Conservation (phyloP, 2,888 invertebrate species). For the Apamea crenata region DNA sequence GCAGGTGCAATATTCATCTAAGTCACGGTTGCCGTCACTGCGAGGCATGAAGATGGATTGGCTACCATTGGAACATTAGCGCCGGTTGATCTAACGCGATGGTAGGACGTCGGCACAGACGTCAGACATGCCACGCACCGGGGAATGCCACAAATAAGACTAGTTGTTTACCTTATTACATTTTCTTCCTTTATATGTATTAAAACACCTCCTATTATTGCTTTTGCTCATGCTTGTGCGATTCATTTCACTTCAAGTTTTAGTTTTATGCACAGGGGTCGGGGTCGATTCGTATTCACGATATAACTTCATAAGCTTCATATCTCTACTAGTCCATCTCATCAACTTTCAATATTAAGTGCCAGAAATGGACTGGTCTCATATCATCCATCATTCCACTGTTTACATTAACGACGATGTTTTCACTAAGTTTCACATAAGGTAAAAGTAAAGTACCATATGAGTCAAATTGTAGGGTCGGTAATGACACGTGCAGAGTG, state of each 20-base stretch:
- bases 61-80: conserved; percentile 73
- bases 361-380: neutral
- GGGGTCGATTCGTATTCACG: neutral
- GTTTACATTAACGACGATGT: conserved; percentile 13
- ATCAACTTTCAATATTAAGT: neutral
- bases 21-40: conserved; percentile 72
- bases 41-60: conserved; percentile 78
- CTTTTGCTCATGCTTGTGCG: neutral
- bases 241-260: neutral
- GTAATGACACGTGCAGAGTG: conserved; percentile 52
- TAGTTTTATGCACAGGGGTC: neutral
- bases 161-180: neutral
- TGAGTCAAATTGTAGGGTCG: conserved; percentile 40
- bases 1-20: conserved; percentile 80
- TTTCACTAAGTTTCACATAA: conserved; percentile 50
- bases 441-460: conserved; percentile 36
- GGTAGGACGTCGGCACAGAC: conserved; percentile 43
- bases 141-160: conserved; percentile 34
- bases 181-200: conserved; percentile 7
- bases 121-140: conserved; percentile 15
- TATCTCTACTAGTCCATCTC: neutral
- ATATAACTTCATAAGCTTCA: neutral
- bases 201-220: neutral
- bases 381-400: conserved; percentile 7
- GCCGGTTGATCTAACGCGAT: conserved; percentile 65